Evolutionary conservation across 2,797 vertebrate species (phyloP).

Genomic region (Poecilia gillii): DNA sequence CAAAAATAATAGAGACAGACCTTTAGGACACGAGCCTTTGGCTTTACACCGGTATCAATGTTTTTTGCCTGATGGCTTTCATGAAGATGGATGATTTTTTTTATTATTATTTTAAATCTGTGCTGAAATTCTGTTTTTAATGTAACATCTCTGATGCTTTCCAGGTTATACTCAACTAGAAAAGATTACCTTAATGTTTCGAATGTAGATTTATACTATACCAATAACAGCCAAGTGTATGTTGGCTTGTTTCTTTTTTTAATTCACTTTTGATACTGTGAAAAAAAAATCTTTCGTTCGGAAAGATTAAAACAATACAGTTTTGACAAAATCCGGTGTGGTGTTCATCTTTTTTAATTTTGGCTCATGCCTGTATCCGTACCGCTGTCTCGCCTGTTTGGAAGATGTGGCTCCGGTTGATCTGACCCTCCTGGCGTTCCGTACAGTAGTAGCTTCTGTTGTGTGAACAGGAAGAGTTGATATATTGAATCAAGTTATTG

Average conservation of each 20-base stretch:
- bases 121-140: constrained; percentile 75
- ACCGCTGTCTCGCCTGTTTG: background rate
- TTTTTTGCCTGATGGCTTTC: constrained; percentile 70
- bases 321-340: constrained; percentile 86
- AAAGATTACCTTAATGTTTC: constrained; percentile 83
- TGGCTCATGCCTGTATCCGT: background rate
- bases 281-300: constrained; percentile 94
- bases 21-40: constrained; percentile 57
- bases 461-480: constrained; percentile 45
- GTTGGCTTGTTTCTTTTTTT: constrained; percentile 83
- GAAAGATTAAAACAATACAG: constrained; percentile 93
- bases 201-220: constrained; percentile 90
- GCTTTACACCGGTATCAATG: constrained; percentile 49
- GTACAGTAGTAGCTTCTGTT: constrained; percentile 28
- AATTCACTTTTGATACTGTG: constrained; percentile 97
- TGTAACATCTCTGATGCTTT: constrained; percentile 86
- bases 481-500: rapidly evolving
- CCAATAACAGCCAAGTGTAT: constrained; percentile 85
- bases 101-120: constrained; percentile 52
- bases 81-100: constrained; percentile 60
- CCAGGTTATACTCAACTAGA: constrained; percentile 86
- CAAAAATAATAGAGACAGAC: constrained; percentile 39
- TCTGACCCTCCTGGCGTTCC: constrained; percentile 50
- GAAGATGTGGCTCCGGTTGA: background rate
- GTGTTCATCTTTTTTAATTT: constrained; percentile 47